A percentile compares a stretch with the other conserved stretches of the same genome.
Evolutionary conservation across 2,797 vertebrate genomes (phyloP).

Genomic region (Fringilla coelebs): DNA sequence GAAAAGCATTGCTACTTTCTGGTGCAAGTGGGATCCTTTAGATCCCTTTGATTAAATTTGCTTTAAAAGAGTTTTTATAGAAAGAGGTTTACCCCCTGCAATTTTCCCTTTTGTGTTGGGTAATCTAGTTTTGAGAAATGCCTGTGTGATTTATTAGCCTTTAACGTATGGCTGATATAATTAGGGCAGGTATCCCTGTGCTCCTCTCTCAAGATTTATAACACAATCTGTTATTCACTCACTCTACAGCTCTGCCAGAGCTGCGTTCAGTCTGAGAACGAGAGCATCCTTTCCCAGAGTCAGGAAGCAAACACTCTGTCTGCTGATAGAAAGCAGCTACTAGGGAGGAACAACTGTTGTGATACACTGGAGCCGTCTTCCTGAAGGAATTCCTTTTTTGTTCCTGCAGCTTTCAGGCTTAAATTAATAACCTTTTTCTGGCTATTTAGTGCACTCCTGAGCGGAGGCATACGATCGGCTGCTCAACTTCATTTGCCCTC

Average conservation of each 20-base stretch:
- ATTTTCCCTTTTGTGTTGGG: conserved; percentile 30
- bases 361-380: conserved; percentile 57
- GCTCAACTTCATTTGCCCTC: conserved; percentile 64
- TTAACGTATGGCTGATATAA: conserved; percentile 57
- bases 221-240: conserved; percentile 66
- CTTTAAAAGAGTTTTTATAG: conserved; percentile 30
- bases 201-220: conserved; percentile 67
- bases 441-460: conserved; percentile 57
- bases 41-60: neutral
- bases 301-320: conserved; percentile 42
- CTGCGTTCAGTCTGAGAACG: conserved; percentile 56
- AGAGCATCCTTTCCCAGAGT: conserved; percentile 65
- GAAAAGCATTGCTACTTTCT: neutral
- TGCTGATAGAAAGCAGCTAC: conserved; percentile 60
- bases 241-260: conserved; percentile 66
- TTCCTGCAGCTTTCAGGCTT: conserved; percentile 67
- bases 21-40: neutral
- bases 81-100: conserved; percentile 1
- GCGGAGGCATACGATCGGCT: conserved; percentile 53
- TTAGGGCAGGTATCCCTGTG: conserved; percentile 70
- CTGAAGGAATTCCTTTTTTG: conserved; percentile 64
- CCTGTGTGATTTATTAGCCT: conserved; percentile 62
- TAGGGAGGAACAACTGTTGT: conserved; percentile 38
- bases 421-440: conserved; percentile 70
- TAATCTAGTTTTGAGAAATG: conserved; percentile 43